Percentiles rank a stretch among this genome's conserved stretches.
Evolutionary conservation across 2,797 vertebrate genomes (phyloP).

Genomic region (Anniella stebbinsi): DNA sequence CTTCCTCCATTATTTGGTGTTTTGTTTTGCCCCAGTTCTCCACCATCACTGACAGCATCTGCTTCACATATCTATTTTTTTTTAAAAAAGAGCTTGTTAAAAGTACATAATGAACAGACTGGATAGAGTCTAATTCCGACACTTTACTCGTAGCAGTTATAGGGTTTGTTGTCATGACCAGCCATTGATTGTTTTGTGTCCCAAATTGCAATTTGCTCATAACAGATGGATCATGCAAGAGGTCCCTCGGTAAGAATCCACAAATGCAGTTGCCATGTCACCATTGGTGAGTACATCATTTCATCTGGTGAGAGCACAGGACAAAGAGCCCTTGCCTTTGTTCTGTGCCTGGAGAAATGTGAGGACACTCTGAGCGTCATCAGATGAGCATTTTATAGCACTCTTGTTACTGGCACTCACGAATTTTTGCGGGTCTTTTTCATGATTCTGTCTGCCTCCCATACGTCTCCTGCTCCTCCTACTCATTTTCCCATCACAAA

Average conservation of each 20-base stretch:
- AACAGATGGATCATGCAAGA: neutral
- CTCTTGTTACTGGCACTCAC: too few species aligned
- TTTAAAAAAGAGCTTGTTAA: neutral
- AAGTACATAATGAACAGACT: neutral
- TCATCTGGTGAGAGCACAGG: neutral
- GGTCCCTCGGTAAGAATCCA: neutral
- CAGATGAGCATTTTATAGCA: too few species aligned
- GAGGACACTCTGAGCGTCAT: too few species aligned
- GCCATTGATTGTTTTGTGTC: neutral
- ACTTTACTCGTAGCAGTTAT: neutral
- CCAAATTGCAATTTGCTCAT: neutral
- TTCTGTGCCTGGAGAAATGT: neutral
- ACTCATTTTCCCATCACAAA: too few species aligned
- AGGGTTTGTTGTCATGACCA: neutral
- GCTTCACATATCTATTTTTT: constrained; percentile 72
- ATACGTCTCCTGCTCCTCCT: too few species aligned
- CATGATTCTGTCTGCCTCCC: too few species aligned
- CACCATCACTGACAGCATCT: constrained; percentile 77
- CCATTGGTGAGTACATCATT: neutral
- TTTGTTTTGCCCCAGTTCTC: constrained; percentile 70
- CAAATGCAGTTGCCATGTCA: neutral
- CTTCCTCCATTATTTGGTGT: constrained; percentile 70
- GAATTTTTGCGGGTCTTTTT: too few species aligned
- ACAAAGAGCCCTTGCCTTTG: neutral
- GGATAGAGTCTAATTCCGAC: neutral